phyloP scores from a whole-genome alignment of 2,113 vertebrate genomes.

The Phocoena sinus region DNA sequence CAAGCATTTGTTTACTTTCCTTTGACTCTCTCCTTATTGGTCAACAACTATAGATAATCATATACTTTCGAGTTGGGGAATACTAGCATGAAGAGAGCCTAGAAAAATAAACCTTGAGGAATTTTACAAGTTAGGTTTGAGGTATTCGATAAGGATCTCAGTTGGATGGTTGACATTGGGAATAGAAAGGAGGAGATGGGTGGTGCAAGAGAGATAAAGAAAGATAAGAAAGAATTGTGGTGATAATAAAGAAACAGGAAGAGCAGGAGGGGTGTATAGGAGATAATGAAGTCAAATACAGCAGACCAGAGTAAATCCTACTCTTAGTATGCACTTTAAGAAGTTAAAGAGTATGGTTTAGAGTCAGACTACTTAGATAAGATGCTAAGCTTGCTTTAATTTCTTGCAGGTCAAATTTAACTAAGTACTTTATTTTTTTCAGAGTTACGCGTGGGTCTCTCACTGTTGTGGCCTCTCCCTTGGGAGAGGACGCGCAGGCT shows the following conservation, averaged over 20 bases:
- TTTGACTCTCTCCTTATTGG: background rate
- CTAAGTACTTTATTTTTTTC: background rate
- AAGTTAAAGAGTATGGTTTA: background rate
- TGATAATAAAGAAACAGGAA: background rate
- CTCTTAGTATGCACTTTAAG: background rate
- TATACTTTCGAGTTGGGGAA: background rate
- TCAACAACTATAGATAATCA: background rate
- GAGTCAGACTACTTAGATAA: background rate
- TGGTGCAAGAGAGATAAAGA: background rate
- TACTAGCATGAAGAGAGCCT: background rate
- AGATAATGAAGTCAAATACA: background rate
- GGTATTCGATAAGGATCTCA: background rate
- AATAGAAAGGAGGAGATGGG: background rate
- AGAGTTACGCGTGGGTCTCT: fast-evolving
- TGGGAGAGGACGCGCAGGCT: too few species aligned
- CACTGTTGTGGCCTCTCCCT: too few species aligned
- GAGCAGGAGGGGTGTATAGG: background rate
- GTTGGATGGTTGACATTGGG: background rate
- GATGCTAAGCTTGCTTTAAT: background rate
- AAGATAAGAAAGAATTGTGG: background rate
- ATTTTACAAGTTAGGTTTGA: background rate
- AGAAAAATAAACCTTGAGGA: background rate
- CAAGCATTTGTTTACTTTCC: background rate
- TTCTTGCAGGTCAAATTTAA: background rate
- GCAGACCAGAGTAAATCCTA: background rate